Base-by-base conservation (phyloP, 2,888 invertebrate species). In the Heliconius cydno region DNA sequence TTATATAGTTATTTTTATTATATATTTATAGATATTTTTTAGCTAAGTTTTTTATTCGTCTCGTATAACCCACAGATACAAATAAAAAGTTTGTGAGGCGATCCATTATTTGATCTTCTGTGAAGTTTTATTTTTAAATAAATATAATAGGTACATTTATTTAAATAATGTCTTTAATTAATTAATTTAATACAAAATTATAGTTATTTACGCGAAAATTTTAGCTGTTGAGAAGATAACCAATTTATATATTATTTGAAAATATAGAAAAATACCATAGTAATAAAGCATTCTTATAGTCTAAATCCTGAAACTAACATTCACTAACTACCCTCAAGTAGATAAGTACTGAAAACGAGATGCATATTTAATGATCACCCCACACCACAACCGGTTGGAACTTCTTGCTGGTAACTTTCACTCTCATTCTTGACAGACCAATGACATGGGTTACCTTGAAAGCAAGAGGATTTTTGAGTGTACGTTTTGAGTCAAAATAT, bases 391-490 rank as follows among this genome's bases (percentile, higher is more conserved):
- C 73, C 60, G 73, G 73, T 73, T 60, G 25, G 38, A 30, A 38
- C 34, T 60, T 15, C 22, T 60, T 60, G 73, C 60, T 73, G 7
- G n/a, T 38, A 60, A 73, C 73, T 73, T 73, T 73, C 73, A 38
- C 73, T 73, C 34, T 73, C 72, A 34, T 34, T 60, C 38, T 25
- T 25, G 34, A 60, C 73, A 73, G 34, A 73, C n/a, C 38, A 25
- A 38, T 73, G 60, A 73, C 73, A 60, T 60, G n/a, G 38, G n/a
- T 73, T 22, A n/a, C n/a, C n/a, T 72, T 73, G 34, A 41, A 70
- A 70, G 41, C 15, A 30, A 28, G 28, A 15, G 65, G 28, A 6
- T 30, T 30, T 25, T 28, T 5, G 12, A 65, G 28, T 28, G 25
- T 25, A 63, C 12, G 13, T 65, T 63, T 65, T 28, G 13, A 25